Evolutionary conservation across 2,797 vertebrate species (phyloP), one percentile per base, ranked within the genome.

Genomic region (Etheostoma nigrum): DNA sequence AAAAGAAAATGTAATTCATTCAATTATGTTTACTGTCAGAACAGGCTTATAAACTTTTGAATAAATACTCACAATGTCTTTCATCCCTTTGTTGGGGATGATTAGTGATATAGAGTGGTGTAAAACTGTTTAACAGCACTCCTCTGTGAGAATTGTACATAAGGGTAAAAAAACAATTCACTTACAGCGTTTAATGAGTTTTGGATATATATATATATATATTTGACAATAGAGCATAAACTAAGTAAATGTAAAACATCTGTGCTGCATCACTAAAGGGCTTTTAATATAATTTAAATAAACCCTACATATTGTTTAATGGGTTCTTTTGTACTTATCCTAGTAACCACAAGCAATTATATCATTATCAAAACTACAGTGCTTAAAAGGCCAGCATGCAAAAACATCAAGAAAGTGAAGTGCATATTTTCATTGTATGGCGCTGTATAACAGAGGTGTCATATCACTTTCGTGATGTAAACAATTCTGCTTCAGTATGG

Each of bases 61-160:
- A 88, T 83, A 91, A 92, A 89, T 84, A 89, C 93, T 92, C 81
- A 76, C 74, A 74, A 72, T 76, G 58, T 60, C 69, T 83, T 76
- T 64, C 48, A 36, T 82, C 57, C 64, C 47, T 78, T 53, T 80
- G 69, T 77, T 69, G 45, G 14, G 36, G 63, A 78, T 83, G 72
- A 93, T 91, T 84, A 92, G 81, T 33, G 15, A 49, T 64, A 88
- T 79, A 62, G 69, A 83, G 74, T 54, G 4, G 36, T 67, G 60
- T 63, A 76, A 76, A 47, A 65, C 42, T 54, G 62, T 13, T 74
- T 42, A 81, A 68, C 61, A 74, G 72, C 19, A 1, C 51, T 67
- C n/a, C 67, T 70, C 13, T 2, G 14, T 73, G 19, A 55, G 40
- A 74, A 79, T 40, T 48, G 21, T 33, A 76, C 68, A 81, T 40